Conservation (phyloP, 2,888 invertebrate genomes). For the Drosophila neotestacea region DNA sequence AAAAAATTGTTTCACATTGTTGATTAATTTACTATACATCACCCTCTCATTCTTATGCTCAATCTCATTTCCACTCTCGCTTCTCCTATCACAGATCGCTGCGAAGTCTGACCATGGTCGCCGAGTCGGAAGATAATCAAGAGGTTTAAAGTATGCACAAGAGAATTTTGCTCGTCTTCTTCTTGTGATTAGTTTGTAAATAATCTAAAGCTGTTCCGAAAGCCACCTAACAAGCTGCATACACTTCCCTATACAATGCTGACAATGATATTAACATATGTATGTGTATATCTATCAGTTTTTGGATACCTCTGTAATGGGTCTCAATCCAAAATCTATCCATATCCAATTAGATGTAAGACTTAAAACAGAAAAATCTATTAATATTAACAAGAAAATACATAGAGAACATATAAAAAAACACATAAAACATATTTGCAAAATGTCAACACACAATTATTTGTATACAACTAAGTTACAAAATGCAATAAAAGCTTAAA, state of each 20-base stretch:
- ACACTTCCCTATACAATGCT: constrained; percentile 23
- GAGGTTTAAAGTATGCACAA: constrained; percentile 64
- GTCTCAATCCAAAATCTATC: constrained; percentile 41
- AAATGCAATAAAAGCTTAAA: constrained; percentile 70
- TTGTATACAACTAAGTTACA: constrained; percentile 65
- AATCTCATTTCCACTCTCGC: not conserved
- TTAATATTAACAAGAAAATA: constrained; percentile 50
- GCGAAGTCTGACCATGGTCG: constrained; percentile 84
- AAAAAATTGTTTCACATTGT: constrained; percentile 9
- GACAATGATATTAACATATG: not conserved
- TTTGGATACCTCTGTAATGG: constrained; percentile 19
- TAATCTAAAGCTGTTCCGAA: constrained; percentile 59
- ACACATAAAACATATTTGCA: constrained; percentile 26
- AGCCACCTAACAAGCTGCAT: constrained; percentile 39
- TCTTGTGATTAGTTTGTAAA: constrained; percentile 77
- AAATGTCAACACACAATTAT: constrained; percentile 42
- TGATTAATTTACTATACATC: constrained; percentile 18
- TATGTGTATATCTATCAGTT: not conserved
- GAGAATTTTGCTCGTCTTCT: constrained; percentile 63
- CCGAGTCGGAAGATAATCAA: constrained; percentile 76
- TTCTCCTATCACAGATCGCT: constrained; percentile 77
- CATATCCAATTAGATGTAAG: constrained; percentile 40
- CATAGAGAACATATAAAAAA: constrained; percentile 4
- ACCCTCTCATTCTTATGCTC: not conserved
- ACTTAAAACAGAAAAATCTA: constrained; percentile 39